These are phyloP conservation scores for Anoncus sp. DNA, from an alignment of 2,888 invertebrate species.

Conservation along the genomic window DNA sequence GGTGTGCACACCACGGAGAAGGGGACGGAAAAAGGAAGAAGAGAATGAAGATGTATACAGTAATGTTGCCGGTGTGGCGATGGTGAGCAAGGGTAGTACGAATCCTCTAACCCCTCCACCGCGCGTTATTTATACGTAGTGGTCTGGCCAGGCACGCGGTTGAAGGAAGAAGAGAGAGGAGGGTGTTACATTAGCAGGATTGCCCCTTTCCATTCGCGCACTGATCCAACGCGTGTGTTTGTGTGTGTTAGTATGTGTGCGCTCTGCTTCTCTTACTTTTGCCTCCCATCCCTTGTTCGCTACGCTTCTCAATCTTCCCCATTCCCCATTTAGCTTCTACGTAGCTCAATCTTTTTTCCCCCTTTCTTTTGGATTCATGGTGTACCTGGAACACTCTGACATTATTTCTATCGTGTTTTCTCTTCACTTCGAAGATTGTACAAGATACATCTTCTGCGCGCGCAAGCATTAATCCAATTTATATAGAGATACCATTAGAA, in stretches of 20 bases:
- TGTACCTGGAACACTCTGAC: conserved; percentile 9
- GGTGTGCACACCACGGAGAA: conserved; percentile 38
- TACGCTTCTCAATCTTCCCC: conserved; percentile 56
- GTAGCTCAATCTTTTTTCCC: conserved; percentile 44
- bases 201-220: conserved; percentile 71
- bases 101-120: conserved; percentile 54
- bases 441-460: not conserved
- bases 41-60: conserved; percentile 60
- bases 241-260: conserved; percentile 1
- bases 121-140: conserved; percentile 75
- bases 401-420: conserved; percentile 47
- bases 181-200: conserved; percentile 80
- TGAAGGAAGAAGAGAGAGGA: conserved; percentile 68
- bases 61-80: conserved; percentile 29
- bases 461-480: not conserved
- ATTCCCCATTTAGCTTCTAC: conserved; percentile 39
- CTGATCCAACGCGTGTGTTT: conserved; percentile 32
- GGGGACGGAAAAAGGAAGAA: conserved; percentile 56
- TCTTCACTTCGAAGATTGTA: not conserved
- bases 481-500: not conserved
- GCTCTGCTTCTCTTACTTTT: conserved; percentile 52
- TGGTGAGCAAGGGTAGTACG: conserved; percentile 65
- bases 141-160: conserved; percentile 70
- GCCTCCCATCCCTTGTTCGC: conserved; percentile 20
- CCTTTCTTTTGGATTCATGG: conserved; percentile 6